These are phyloP conservation scores for Odobenus rosmarus DNA, from an alignment of 2,113 vertebrate genomes.

Conservation along the genomic window DNA sequence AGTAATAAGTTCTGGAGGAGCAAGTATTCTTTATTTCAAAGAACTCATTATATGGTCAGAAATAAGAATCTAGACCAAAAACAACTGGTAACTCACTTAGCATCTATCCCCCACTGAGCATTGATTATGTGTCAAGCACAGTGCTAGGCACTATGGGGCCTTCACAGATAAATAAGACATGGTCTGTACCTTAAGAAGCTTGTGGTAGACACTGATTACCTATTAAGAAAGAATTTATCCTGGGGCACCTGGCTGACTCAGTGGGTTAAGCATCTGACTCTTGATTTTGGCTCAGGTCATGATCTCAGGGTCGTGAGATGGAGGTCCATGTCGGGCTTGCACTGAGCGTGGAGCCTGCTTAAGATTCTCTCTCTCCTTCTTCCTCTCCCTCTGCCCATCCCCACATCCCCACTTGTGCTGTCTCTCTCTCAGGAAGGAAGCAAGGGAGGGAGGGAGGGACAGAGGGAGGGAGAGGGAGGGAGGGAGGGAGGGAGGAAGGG, in stretches of 20 bases:
- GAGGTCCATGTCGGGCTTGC: background rate
- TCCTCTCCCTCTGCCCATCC: background rate
- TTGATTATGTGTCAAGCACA: background rate
- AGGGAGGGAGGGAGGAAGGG: no score
- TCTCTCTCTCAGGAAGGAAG: background rate
- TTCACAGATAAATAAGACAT: background rate
- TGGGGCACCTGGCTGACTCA: background rate
- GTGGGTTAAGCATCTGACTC: background rate
- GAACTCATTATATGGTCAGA: constrained; percentile 11
- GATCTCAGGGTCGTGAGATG: background rate
- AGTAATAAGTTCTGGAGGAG: background rate
- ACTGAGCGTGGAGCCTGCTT: background rate
- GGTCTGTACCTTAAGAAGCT: background rate
- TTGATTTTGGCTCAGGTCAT: background rate
- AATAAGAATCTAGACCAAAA: background rate
- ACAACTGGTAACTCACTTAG: background rate
- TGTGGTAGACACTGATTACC: background rate
- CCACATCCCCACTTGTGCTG: background rate
- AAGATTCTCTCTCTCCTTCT: background rate
- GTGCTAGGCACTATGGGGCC: background rate
- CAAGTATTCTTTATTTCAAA: background rate
- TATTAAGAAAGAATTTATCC: background rate
- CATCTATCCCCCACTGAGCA: background rate
- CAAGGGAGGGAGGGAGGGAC: background rate
- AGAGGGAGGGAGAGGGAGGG: no score